Conservation (phyloP, 64 coral and sea anemone genomes). For the Porites lutea region DNA sequence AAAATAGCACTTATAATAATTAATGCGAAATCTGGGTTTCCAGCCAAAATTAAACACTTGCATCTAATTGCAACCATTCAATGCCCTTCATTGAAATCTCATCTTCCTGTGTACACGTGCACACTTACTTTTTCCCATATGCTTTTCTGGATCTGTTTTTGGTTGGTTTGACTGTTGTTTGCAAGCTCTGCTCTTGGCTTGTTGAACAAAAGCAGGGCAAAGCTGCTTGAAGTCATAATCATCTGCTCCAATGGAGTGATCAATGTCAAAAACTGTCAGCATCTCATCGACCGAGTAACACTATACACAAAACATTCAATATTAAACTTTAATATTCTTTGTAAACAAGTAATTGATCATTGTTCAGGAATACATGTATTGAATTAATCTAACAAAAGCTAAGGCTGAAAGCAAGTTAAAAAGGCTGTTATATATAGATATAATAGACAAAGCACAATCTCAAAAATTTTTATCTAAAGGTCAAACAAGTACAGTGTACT, state of each 20-base stretch:
- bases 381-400: background rate
- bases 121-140: slow-evolving; percentile 29
- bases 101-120: background rate
- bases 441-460: too few relatives aligned
- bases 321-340: background rate
- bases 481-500: too few relatives aligned
- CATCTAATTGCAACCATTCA: too few relatives aligned
- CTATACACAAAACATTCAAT: background rate
- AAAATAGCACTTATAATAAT: too few relatives aligned
- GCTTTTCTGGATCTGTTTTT: background rate
- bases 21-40: too few relatives aligned
- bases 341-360: background rate
- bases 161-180: background rate
- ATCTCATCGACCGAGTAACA: slow-evolving; percentile 82
- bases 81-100: too few relatives aligned
- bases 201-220: slow-evolving; percentile 88
- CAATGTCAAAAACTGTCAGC: slow-evolving; percentile 70
- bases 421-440: too few relatives aligned
- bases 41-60: too few relatives aligned
- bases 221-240: slow-evolving; percentile 73
- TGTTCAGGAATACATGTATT: background rate
- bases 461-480: too few relatives aligned
- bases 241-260: slow-evolving; percentile 76
- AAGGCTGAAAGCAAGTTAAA: background rate
- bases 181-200: slow-evolving; percentile 78